These are phyloP conservation scores for Lasiommata megera DNA, from an alignment of 2,888 invertebrate species.

Conservation along the genomic window DNA sequence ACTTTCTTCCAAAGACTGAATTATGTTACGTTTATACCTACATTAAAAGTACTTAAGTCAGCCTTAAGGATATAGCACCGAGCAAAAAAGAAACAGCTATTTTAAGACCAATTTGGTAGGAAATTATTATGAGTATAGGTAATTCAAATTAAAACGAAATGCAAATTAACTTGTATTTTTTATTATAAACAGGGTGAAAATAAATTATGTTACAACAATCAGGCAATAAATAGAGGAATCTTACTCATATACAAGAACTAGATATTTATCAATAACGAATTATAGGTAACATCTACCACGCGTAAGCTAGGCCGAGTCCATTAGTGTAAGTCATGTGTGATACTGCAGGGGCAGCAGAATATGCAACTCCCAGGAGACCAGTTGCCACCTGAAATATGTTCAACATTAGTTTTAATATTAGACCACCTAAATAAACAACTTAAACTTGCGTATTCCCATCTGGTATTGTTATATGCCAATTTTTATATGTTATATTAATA, in stretches of 20 bases:
- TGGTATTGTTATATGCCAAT: no score
- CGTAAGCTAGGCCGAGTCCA: conserved; percentile 78
- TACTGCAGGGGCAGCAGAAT: conserved; percentile 82
- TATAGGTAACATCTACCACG: conserved; percentile 65
- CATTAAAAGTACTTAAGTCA: no score
- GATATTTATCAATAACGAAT: conserved; percentile 14
- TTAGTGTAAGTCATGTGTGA: conserved; percentile 83
- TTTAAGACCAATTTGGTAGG: no score
- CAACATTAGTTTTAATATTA: neutral
- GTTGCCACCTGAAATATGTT: conserved; percentile 64
- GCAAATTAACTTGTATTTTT: conserved; percentile 1
- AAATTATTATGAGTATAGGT: no score
- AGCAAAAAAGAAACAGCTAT: no score
- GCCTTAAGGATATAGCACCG: no score
- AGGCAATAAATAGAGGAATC: conserved; percentile 77
- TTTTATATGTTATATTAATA: no score
- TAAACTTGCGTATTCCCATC: no score
- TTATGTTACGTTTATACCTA: no score
- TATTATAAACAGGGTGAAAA: conserved; percentile 22
- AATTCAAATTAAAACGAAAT: no score
- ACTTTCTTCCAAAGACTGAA: no score
- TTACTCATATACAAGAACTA: conserved; percentile 42
- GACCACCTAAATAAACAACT: no score
- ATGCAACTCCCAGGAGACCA: conserved; percentile 81
- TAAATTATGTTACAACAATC: conserved; percentile 52